Percentiles rank a stretch among this genome's conserved stretches.
phyloP scores from a whole-genome alignment of 2,797 vertebrate genomes.

The Meda fulgida region DNA sequence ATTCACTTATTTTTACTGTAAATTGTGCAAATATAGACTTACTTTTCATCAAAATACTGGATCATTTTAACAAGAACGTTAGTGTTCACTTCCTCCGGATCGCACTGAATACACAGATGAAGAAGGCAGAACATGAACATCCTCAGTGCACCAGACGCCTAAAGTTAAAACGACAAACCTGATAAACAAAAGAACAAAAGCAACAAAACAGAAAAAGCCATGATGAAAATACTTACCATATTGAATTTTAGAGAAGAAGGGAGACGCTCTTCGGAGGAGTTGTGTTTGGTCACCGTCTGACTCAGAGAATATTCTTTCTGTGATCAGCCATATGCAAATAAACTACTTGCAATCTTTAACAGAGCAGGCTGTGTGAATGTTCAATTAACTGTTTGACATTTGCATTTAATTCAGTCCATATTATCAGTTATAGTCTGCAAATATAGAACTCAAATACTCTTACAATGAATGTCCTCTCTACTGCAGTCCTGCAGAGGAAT shows the following conservation, averaged over 20 bases:
- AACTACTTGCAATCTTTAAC: background rate
- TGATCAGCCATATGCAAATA: background rate
- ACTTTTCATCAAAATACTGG: background rate
- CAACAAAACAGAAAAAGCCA: background rate
- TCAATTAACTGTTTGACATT: background rate
- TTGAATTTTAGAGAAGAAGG: background rate
- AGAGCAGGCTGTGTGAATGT: background rate
- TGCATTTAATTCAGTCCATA: background rate
- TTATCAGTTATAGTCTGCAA: background rate
- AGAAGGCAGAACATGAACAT: background rate
- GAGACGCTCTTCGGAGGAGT: background rate
- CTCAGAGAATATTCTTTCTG: background rate
- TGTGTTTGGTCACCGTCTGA: background rate
- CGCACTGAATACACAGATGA: background rate
- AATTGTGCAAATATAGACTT: background rate
- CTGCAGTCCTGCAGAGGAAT: background rate
- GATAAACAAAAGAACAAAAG: background rate
- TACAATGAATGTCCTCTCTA: background rate
- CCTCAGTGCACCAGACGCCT: background rate
- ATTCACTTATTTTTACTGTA: background rate
- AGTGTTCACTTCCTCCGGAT: background rate
- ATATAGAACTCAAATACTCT: background rate
- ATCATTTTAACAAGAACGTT: background rate
- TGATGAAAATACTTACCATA: background rate
- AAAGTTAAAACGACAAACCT: background rate